Conservation (phyloP, 2,797 vertebrate species). For the Delichon dasypus region DNA sequence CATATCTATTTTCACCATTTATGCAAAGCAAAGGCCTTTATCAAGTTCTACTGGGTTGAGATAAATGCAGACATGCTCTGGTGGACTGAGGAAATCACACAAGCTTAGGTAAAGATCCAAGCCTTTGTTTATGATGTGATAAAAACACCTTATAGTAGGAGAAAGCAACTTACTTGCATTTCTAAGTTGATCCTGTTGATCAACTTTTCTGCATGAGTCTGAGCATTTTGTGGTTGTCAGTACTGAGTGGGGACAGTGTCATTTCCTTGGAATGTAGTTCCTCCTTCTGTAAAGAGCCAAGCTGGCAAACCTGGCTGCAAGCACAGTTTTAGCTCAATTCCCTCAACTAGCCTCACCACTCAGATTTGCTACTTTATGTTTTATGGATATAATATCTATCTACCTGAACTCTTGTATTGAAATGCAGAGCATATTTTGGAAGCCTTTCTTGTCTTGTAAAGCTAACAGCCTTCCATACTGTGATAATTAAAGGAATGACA, state of each 20-base stretch:
- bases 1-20: neutral
- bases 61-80: neutral
- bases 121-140: neutral
- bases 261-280: constrained; percentile 45
- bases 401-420: constrained; percentile 29
- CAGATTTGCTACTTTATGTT: neutral
- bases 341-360: neutral
- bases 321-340: constrained; percentile 41
- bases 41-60: neutral
- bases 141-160: neutral
- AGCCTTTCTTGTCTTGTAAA: constrained; percentile 33
- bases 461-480: constrained; percentile 33
- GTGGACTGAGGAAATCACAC: neutral
- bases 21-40: neutral
- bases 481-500: constrained; percentile 58
- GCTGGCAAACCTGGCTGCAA: constrained; percentile 44
- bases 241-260: constrained; percentile 4
- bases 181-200: neutral
- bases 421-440: constrained; percentile 44
- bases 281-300: constrained; percentile 33
- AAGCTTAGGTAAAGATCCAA: neutral
- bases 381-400: neutral
- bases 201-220: neutral
- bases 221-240: constrained; percentile 13
- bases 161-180: neutral